Conservation (phyloP, 2,888 invertebrate genomes). For the Spodoptera littoralis region DNA sequence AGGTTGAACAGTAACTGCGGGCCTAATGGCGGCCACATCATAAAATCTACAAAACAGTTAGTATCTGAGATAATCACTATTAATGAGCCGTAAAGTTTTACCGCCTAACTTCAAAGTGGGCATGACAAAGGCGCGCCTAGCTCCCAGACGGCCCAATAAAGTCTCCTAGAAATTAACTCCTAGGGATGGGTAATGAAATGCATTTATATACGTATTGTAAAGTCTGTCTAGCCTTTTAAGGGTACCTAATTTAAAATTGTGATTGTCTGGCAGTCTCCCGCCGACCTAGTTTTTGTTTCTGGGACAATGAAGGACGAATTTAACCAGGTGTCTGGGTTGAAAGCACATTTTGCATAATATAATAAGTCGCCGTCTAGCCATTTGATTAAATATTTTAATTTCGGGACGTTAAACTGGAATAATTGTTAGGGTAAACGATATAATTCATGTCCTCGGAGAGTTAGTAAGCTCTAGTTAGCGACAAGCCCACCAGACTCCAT, state of each 20-base stretch:
- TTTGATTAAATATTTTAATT: constrained; percentile 63
- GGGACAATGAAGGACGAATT: constrained; percentile 81
- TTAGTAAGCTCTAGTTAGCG: constrained; percentile 26
- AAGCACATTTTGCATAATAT: constrained; percentile 80
- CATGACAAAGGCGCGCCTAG: constrained; percentile 32
- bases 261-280: constrained; percentile 84
- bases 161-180: constrained; percentile 26
- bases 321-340: constrained; percentile 79
- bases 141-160: constrained; percentile 57
- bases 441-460: constrained; percentile 38
- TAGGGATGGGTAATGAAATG: constrained; percentile 62
- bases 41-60: constrained; percentile 50
- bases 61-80: constrained; percentile 47
- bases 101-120: constrained; percentile 45
- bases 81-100: constrained; percentile 54
- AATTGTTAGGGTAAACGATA: constrained; percentile 50
- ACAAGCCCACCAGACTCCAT: constrained; percentile 30
- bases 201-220: constrained; percentile 67
- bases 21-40: constrained; percentile 35
- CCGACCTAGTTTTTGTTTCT: constrained; percentile 83
- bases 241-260: constrained; percentile 85
- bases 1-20: constrained; percentile 28
- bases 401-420: constrained; percentile 54
- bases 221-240: constrained; percentile 65
- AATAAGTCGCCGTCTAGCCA: constrained; percentile 77